These are phyloP conservation scores for Gymnarchus niloticus DNA, from an alignment of 2,113 vertebrate genomes.

Conservation along the genomic window DNA sequence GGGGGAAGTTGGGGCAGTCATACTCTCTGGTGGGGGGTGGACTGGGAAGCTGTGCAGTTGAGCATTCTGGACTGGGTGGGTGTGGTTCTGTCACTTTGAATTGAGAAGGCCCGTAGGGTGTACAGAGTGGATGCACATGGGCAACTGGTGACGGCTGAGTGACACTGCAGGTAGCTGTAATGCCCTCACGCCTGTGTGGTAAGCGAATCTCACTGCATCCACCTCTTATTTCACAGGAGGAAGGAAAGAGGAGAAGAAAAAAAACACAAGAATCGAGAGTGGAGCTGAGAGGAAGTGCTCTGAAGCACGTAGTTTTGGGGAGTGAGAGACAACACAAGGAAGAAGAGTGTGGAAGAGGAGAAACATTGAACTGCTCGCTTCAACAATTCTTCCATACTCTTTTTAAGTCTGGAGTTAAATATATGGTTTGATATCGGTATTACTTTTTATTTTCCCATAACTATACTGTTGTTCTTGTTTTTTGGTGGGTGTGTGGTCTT, in stretches of 20 bases:
- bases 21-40: not conserved
- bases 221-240: not conserved
- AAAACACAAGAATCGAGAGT: conserved; percentile 48
- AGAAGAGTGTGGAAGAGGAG: conserved; percentile 10
- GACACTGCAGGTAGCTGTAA: not conserved
- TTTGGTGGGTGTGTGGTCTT: conserved; percentile 30
- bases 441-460: not conserved
- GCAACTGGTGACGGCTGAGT: not conserved
- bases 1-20: not conserved
- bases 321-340: conserved; percentile 45
- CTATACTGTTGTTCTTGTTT: not conserved
- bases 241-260: conserved; percentile 13
- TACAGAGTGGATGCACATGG: not conserved
- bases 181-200: not conserved
- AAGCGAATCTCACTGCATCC: not conserved
- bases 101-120: not conserved
- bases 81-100: not conserved
- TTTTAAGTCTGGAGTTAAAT: not conserved
- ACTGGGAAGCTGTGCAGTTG: not conserved
- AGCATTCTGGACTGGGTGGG: not conserved
- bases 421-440: not conserved
- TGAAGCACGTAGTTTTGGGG: conserved; percentile 53
- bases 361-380: conserved; percentile 42
- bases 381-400: conserved; percentile 48
- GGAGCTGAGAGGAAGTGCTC: conserved; percentile 58